These are phyloP conservation scores for Chrysaora quinquecirrha DNA, from an alignment of 30 jellyfish, hydroid and myxozoan species.

Conservation along the genomic window DNA sequence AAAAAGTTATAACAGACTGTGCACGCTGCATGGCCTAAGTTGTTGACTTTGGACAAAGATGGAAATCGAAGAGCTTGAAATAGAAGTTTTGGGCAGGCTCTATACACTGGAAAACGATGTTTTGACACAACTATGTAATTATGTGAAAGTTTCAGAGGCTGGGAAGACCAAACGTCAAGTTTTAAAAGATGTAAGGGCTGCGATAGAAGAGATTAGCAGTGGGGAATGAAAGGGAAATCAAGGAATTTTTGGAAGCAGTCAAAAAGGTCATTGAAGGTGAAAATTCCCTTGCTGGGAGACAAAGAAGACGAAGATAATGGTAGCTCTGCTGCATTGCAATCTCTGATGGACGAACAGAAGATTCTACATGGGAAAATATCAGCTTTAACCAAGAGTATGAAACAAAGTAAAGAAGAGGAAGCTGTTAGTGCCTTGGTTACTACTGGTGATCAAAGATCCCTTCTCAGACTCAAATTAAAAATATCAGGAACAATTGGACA, in stretches of 20 bases:
- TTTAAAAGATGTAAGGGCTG: slow-evolving; percentile 26
- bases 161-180: slow-evolving; percentile 42
- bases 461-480: slow-evolving; percentile 21
- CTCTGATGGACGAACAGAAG: slow-evolving; percentile 10
- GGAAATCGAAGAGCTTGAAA: slow-evolving; percentile 32
- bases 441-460: background rate
- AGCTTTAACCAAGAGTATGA: slow-evolving; percentile 10
- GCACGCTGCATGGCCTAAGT: slow-evolving; percentile 14
- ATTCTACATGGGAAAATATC: background rate
- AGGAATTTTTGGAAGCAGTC: slow-evolving; percentile 28
- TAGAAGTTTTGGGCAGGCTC: slow-evolving; percentile 25
- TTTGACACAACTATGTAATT: slow-evolving; percentile 19
- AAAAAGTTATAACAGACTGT: background rate
- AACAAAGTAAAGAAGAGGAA: too few species aligned
- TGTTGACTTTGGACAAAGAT: slow-evolving; percentile 14
- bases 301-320: slow-evolving; percentile 5
- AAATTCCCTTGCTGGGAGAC: slow-evolving; percentile 27
- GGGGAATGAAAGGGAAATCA: slow-evolving; percentile 23
- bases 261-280: background rate
- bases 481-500: slow-evolving; percentile 40
- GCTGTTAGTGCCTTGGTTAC: too few species aligned
- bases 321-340: background rate
- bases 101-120: slow-evolving; percentile 12
- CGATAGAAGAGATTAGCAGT: slow-evolving; percentile 17
- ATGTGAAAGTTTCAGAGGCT: background rate